Conservation (phyloP, 30 jellyfish, hydroid and myxozoan species). For the Hydractinia echinata region DNA sequence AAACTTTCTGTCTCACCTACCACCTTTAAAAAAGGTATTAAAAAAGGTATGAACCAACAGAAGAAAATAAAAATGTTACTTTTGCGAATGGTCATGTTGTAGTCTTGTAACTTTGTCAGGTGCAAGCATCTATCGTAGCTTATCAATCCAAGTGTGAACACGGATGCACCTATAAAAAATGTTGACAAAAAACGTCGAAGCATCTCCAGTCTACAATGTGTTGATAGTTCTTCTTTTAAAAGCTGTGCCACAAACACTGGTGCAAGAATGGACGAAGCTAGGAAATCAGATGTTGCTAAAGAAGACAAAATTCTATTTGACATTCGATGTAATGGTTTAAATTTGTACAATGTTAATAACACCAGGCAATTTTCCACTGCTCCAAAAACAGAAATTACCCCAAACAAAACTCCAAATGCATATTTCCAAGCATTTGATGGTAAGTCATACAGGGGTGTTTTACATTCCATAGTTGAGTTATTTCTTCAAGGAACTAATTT, state of each 20-base stretch:
- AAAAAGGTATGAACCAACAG: slow-evolving; percentile 3
- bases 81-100: neutral
- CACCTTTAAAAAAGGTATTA: neutral
- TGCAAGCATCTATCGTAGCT: neutral
- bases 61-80: neutral
- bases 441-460: neutral
- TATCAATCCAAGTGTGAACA: neutral
- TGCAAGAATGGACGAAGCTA: neutral
- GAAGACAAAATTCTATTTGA: slow-evolving; percentile 1
- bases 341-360: neutral
- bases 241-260: neutral
- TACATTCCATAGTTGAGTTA: neutral
- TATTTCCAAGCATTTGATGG: neutral
- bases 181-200: slow-evolving; percentile 7
- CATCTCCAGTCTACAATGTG: neutral
- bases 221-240: neutral
- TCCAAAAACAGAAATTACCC: neutral
- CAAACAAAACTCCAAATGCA: neutral
- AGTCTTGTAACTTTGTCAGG: neutral
- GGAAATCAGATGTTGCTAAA: slow-evolving; percentile 2
- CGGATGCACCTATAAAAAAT: slow-evolving; percentile 12
- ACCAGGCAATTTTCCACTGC: neutral
- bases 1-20: slow-evolving; percentile 2
- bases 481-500: neutral
- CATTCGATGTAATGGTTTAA: neutral